Evolutionary conservation across 2,113 vertebrate species (phyloP), one percentile per base, ranked within the genome.

Genomic region (Leuciscus idus): DNA sequence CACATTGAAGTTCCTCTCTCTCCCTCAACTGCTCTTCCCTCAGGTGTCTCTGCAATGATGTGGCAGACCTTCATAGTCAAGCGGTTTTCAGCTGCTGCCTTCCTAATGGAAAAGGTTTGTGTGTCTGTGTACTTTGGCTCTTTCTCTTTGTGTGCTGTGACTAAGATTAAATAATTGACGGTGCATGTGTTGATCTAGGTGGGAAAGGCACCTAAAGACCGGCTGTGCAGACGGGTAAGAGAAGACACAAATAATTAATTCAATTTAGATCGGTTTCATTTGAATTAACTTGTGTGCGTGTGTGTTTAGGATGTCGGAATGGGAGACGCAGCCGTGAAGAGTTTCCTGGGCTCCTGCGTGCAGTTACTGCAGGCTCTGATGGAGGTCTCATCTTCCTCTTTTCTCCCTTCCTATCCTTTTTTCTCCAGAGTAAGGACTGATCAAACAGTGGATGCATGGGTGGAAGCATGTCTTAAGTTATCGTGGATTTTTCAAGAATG

Each of bases 51-150:
- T 0, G 86, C 96, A 55, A 99, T 99, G 98, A 98, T 99, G 98
- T 99, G 98, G 98, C 99, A 96, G 39, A 99, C 98, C 0, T 99
- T 99, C 90, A 92, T 99, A 43, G 97, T 97, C 17, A 99, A 99
- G 90, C 95, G 97, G 33, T 96, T 99, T 90, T 99, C 98, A 21
- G 96, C 97, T 28, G 95, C 97, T 43, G 94, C 97, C 0, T 99
- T 96, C 90, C 93, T 99, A 57, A 96, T 98, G 95, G 98, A 99
- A 89, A 99, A 99, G 96, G 98, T 98, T 85, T 78, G 79, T 55
- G 30, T 15, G 59, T 64, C 7, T 26, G 4, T 87, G 61, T 33
- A 9, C 13, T 84, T 3, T 17, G 6, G 28, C n/a, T n/a, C 61
- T 6, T 13, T 1, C 0, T 55, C 4, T 62, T 52, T 52, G n/a